Evolutionary conservation across 1,140 invertebrate species (phyloP), one percentile per base, ranked within the genome.

Genomic region (Gryllus bimaculatus): DNA sequence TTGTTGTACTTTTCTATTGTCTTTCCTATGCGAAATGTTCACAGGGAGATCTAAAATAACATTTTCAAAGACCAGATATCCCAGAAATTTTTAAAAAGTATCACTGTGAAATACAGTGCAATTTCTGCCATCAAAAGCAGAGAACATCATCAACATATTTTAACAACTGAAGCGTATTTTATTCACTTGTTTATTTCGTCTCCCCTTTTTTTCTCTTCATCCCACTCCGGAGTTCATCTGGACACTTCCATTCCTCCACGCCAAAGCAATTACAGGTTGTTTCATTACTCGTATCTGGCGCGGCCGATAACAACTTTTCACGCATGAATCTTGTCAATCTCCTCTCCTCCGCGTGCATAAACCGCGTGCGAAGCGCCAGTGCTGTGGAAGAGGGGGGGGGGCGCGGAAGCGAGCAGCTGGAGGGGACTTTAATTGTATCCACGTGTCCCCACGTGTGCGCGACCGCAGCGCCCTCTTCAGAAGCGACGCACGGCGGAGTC

Each of bases 381-480:
- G 54, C 54, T 7, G 3, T 0, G 2, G 54, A 2, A 1, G 54
- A 66, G 54, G 54, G 18, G 2, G 18, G 54, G 18, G 54, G 54
- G 0, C 54, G 54, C 54, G 54, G 26, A 39, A 39, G 26, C 26
- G 26, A 39, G 26, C 26, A 39, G 18, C 54, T 66, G 54, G 10
- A 66, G 54, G 54, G 54, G 54, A 66, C 54, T 66, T 66, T 66
- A 66, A 66, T 66, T 66, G 54, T 66, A 66, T 66, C 54, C 54
- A 66, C 54, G 54, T 66, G 54, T 66, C 54, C 54, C 54, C 18
- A 18, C 18, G 54, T 66, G 54, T 18, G 10, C 54, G 10, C 54
- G 10, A 18, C 54, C 54, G 18, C 54, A 66, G 54, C 54, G 54
- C 54, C 54, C 54, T 66, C 18, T 66, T 13, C 54, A 10, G 18